These are phyloP conservation scores for Tringa solitaria DNA, from an alignment of 2,113 vertebrate species.

Conservation along the genomic window DNA sequence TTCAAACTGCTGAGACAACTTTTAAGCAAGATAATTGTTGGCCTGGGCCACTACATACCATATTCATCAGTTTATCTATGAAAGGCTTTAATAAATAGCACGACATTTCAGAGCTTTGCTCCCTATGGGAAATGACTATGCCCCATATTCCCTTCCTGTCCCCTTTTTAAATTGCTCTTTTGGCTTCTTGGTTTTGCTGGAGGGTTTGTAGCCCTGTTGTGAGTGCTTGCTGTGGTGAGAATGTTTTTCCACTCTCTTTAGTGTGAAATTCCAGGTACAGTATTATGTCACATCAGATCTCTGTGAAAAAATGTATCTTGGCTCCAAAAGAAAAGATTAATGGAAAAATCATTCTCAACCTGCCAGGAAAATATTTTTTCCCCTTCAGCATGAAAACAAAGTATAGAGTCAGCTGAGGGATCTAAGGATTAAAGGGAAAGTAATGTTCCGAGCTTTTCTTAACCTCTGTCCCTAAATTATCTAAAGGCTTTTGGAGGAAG, in stretches of 20 bases:
- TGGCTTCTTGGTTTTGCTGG: background rate
- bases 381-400: slow-evolving; percentile 65
- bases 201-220: background rate
- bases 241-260: slow-evolving; percentile 44
- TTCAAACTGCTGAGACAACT: slow-evolving; percentile 21
- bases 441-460: background rate
- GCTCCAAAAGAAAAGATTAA: slow-evolving; percentile 57
- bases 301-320: slow-evolving; percentile 52
- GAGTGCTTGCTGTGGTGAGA: background rate
- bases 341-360: slow-evolving; percentile 61
- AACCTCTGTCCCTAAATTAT: background rate
- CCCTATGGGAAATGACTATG: background rate
- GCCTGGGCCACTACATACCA: background rate
- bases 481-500: background rate
- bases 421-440: slow-evolving; percentile 24
- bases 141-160: background rate
- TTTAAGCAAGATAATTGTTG: background rate
- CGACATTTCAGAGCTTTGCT: background rate
- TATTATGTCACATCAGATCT: slow-evolving; percentile 60
- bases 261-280: slow-evolving; percentile 62
- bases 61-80: background rate
- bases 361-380: slow-evolving; percentile 68
- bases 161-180: background rate
- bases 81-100: background rate
- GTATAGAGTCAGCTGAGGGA: slow-evolving; percentile 29